Base-by-base conservation (phyloP, 1,140 invertebrate genomes). In the Drosophila pruinosa region DNA sequence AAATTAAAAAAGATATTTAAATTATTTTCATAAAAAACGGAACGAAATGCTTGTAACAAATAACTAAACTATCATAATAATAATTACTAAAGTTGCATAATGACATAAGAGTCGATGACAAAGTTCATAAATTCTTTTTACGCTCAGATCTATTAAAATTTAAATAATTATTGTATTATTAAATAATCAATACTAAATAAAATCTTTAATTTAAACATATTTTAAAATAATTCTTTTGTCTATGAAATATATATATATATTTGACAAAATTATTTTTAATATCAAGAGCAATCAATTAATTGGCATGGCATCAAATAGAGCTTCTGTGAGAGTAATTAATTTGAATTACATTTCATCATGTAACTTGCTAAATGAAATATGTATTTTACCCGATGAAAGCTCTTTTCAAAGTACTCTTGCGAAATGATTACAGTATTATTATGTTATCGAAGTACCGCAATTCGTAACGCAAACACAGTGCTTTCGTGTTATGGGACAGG, bases 401-500 rank as follows among this genome's bases (percentile, higher is more conserved):
- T 8, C 2, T 8, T 24, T 43, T 17, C 12, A 59, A 34, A 36
- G 28, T 12, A 21, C 39, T 58, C 17, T 1, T 12, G 57, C 19
- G 15, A 48, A 28, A 15, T 45, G 57, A 59, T 43, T 38, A 31
- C 36, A 34, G 1, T 63, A 45, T 41, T 67, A 67, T 64, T 64
- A 53, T 31, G 38, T 31, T 53, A 64, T 39, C 54, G 14, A 41
- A 26, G 43, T 10, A 45, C 4, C 41, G 28, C 58, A 54, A 47
- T 52, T 52, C 43, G 31, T 58, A 54, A 43, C 45, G 28, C 21
- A 64, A 31, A 38, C 12, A 52, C 26, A 22, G 48, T 28, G 6
- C 26, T 38, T 75, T 72, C 75, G 75, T 83, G 78, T 72, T 78
- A 31, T 75, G 67, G 69, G 54, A 53, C 43, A 74, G 75, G 79